Percentiles rank a stretch among this genome's conserved stretches.
Conservation (phyloP, 2,797 vertebrate species). For the Ptychadena robeensis region DNA sequence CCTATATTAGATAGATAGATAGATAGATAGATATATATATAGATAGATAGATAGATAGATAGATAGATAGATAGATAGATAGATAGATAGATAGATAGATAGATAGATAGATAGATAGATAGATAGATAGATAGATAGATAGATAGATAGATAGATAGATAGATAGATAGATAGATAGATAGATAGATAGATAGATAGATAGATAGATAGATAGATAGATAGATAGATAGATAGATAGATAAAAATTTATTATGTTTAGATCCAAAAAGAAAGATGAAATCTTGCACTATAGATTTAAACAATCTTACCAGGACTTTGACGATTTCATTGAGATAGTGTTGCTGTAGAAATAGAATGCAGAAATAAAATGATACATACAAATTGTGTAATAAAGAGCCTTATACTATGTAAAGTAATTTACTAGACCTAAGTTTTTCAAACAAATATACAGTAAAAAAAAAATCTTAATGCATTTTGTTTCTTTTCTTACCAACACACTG, state of each 20-base stretch:
- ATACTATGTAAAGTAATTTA: background rate
- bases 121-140: background rate
- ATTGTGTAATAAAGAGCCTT: background rate
- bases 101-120: too few species aligned
- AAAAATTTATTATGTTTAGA: too few species aligned
- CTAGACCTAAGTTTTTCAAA: background rate
- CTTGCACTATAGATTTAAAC: background rate
- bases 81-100: too few species aligned
- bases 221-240: background rate
- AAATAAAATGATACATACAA: background rate
- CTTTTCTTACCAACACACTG: constrained; percentile 29
- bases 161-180: background rate
- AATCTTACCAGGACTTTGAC: constrained; percentile 27
- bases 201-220: background rate
- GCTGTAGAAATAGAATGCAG: background rate
- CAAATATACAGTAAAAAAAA: too few species aligned
- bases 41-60: too few species aligned
- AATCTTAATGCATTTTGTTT: background rate
- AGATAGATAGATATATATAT: too few species aligned
- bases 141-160: constrained; percentile 6
- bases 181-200: background rate
- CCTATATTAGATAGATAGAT: too few species aligned
- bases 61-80: too few species aligned
- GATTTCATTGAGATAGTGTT: constrained; percentile 20
- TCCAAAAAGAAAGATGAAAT: too few species aligned